Conservation (phyloP, 2,888 invertebrate species). For the Eumacrocentrus americanus region DNA sequence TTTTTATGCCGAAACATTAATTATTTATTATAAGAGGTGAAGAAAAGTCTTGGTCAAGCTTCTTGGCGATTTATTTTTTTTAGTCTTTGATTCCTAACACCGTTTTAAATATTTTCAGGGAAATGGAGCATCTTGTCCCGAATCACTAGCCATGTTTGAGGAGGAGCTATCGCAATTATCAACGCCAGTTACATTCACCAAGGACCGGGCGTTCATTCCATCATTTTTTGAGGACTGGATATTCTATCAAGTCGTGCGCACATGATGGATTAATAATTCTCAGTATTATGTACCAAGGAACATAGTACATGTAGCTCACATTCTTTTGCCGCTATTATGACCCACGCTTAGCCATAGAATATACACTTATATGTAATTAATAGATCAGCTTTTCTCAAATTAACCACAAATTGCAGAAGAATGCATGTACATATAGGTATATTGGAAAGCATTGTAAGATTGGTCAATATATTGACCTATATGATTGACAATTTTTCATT, state of each 20-base stretch:
- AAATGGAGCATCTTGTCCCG: slow-evolving; percentile 80
- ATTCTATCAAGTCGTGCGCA: slow-evolving; percentile 76
- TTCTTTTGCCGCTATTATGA: slow-evolving; percentile 53
- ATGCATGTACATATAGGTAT: neutral
- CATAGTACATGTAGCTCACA: slow-evolving; percentile 44
- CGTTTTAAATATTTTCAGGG: slow-evolving; percentile 72
- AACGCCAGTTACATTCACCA: slow-evolving; percentile 75
- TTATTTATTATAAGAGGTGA: no score
- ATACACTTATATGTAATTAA: slow-evolving; percentile 33
- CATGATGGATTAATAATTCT: slow-evolving; percentile 57
- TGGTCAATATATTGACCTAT: no score
- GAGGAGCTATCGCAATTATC: slow-evolving; percentile 74
- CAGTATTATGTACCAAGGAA: slow-evolving; percentile 31
- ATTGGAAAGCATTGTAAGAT: neutral
- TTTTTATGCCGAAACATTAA: no score
- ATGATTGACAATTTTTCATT: neutral
- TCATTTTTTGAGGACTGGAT: slow-evolving; percentile 93
- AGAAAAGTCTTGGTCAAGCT: no score
- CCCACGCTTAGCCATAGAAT: slow-evolving; percentile 53
- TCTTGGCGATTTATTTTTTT: no score
- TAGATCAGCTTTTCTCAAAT: slow-evolving; percentile 15
- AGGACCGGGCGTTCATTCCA: slow-evolving; percentile 82
- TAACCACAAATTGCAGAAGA: slow-evolving; percentile 7
- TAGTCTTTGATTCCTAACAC: no score
- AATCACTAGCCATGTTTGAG: slow-evolving; percentile 81